phyloP scores from a whole-genome alignment of 2,888 invertebrate species.

The Nomada ruficornis region DNA sequence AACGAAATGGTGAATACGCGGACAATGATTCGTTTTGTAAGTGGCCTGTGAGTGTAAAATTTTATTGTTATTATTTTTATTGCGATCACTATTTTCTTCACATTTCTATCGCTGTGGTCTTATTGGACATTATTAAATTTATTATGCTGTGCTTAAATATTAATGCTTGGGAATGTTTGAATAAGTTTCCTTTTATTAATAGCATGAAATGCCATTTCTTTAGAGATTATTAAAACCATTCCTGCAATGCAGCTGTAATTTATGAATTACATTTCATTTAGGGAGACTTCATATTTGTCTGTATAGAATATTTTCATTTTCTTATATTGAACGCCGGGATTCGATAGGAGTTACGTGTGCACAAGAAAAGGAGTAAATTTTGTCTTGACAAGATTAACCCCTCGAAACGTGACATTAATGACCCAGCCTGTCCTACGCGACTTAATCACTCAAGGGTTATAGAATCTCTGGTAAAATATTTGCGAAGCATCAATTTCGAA shows the following conservation, averaged over 20 bases:
- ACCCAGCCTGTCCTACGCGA: neutral
- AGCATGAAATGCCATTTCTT: neutral
- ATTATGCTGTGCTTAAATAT: too few relatives aligned
- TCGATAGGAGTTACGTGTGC: neutral
- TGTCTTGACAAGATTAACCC: conserved; percentile 4
- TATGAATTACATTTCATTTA: too few relatives aligned
- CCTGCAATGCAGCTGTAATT: too few relatives aligned
- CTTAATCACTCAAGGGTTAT: conserved; percentile 28
- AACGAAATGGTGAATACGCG: neutral
- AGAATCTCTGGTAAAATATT: conserved; percentile 37
- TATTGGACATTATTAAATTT: too few relatives aligned
- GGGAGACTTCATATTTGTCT: too few relatives aligned
- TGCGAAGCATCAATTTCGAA: conserved; percentile 38
- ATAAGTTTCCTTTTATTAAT: neutral
- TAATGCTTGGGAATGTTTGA: neutral
- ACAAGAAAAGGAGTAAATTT: conserved; percentile 1
- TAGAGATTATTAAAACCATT: too few relatives aligned
- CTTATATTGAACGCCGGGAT: conserved; percentile 11
- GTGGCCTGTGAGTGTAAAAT: too few relatives aligned
- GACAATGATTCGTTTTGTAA: neutral
- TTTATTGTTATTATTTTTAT: too few relatives aligned
- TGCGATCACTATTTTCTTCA: too few relatives aligned
- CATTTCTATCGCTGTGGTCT: too few relatives aligned
- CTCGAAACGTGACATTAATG: conserved; percentile 28
- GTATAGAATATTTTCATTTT: too few relatives aligned